phyloP scores from a whole-genome alignment of 2,113 vertebrate species.

The Grammomys surdaster region DNA sequence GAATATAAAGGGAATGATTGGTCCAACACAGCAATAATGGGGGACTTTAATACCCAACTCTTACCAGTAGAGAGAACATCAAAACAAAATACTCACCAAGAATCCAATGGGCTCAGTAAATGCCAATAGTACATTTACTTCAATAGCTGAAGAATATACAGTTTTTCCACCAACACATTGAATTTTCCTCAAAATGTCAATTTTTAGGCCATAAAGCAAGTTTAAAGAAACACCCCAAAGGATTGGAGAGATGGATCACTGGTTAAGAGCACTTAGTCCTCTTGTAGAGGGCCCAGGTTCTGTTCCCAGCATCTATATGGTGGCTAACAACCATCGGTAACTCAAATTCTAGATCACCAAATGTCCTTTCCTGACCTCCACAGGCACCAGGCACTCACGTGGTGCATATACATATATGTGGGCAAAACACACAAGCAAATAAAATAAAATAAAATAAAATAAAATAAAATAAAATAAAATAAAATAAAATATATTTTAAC shows the following conservation, averaged over 20 bases:
- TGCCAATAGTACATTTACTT: not conserved
- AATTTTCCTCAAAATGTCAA: not conserved
- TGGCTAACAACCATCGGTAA: not conserved
- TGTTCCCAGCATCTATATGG: not conserved
- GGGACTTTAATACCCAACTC: not conserved
- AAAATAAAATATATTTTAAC: not conserved
- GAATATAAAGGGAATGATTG: not conserved
- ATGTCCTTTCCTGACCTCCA: not conserved
- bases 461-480: not conserved
- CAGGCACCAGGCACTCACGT: not conserved
- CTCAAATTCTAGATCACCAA: not conserved
- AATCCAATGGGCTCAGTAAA: not conserved
- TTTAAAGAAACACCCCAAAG: not conserved
- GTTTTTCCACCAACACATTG: not conserved
- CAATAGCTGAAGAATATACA: not conserved
- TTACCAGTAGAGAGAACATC: not conserved
- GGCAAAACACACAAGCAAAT: not conserved
- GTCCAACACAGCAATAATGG: not conserved
- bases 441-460: not conserved
- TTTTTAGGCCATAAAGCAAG: not conserved
- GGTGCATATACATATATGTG: not conserved
- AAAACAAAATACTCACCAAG: not conserved
- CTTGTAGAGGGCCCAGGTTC: not conserved
- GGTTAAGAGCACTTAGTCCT: not conserved
- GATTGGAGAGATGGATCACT: not conserved